These are phyloP conservation scores for Strix uralensis DNA, from an alignment of 2,113 vertebrate species.

Conservation along the genomic window DNA sequence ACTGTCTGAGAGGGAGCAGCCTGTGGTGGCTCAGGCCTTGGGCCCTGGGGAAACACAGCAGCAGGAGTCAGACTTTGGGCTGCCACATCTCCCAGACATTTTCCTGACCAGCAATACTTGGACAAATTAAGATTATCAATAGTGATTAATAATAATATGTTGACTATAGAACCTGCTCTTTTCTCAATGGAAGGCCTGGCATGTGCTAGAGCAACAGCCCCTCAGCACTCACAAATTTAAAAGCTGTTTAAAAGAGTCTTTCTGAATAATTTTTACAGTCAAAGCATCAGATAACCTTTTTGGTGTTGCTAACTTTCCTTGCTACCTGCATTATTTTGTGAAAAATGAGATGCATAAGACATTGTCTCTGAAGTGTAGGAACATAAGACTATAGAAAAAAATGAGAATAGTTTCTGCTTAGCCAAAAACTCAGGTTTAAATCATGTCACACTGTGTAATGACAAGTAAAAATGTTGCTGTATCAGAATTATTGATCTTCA, in stretches of 20 bases:
- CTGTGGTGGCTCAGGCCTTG: fast-evolving
- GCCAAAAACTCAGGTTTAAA: not conserved
- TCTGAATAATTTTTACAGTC: not conserved
- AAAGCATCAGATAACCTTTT: not conserved
- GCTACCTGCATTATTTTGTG: not conserved
- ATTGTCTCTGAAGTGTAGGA: not conserved
- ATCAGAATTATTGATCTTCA: not conserved
- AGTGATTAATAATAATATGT: not conserved
- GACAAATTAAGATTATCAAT: not conserved
- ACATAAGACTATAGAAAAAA: not conserved
- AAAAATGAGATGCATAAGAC: not conserved
- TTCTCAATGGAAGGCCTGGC: not conserved
- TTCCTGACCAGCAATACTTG: not conserved
- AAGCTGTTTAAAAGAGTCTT: not conserved
- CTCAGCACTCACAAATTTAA: not conserved
- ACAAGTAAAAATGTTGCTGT: not conserved
- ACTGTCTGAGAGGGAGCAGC: not conserved
- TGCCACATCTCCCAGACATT: not conserved
- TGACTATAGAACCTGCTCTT: not conserved
- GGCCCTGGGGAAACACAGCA: not conserved
- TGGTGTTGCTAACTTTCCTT: not conserved
- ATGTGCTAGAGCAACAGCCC: not conserved
- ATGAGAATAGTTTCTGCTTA: not conserved
- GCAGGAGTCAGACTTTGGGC: not conserved
- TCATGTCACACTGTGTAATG: not conserved